Percentiles rank a stretch among this genome's conserved stretches.
These are phyloP conservation scores for Lepidochrysops patricia DNA, from an alignment of 2,888 invertebrate species.

Conservation along the genomic window DNA sequence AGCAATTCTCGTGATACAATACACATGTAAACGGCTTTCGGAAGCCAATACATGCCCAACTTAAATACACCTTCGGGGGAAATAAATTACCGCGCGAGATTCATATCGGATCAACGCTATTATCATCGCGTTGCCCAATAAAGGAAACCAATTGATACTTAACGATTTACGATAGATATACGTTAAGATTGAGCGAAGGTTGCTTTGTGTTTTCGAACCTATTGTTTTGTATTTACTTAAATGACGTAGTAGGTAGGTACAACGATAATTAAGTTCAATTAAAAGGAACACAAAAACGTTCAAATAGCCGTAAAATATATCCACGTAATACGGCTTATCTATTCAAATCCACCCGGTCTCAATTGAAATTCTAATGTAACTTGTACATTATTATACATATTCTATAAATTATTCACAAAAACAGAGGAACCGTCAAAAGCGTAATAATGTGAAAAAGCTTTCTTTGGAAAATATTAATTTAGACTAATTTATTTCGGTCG, in stretches of 20 bases:
- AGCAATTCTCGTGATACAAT: conserved; percentile 44
- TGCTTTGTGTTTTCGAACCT: neutral
- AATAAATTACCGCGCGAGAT: conserved; percentile 19
- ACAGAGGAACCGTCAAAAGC: conserved; percentile 24
- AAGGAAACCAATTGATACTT: conserved; percentile 7
- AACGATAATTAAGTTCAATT: neutral
- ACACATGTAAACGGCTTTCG: conserved; percentile 54
- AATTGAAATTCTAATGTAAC: conserved; percentile 14
- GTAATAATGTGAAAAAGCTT: conserved; percentile 37
- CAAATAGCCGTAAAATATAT: neutral
- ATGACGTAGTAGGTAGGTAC: neutral
- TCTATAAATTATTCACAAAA: conserved; percentile 35
- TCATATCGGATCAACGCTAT: conserved; percentile 13
- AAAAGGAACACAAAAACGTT: neutral
- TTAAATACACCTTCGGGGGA: conserved; percentile 21
- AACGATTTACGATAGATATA: neutral
- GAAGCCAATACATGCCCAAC: conserved; percentile 41
- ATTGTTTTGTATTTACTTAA: neutral
- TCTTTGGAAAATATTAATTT: conserved; percentile 53
- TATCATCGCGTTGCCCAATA: conserved; percentile 5
- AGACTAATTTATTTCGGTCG: conserved; percentile 49
- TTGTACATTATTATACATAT: too few species aligned
- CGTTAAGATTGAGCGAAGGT: neutral
- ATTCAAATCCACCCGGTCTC: conserved; percentile 2
- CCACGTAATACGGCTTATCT: neutral